Base-by-base conservation (phyloP, 2,113 vertebrate species). In the Chascanopsetta lugubris region DNA sequence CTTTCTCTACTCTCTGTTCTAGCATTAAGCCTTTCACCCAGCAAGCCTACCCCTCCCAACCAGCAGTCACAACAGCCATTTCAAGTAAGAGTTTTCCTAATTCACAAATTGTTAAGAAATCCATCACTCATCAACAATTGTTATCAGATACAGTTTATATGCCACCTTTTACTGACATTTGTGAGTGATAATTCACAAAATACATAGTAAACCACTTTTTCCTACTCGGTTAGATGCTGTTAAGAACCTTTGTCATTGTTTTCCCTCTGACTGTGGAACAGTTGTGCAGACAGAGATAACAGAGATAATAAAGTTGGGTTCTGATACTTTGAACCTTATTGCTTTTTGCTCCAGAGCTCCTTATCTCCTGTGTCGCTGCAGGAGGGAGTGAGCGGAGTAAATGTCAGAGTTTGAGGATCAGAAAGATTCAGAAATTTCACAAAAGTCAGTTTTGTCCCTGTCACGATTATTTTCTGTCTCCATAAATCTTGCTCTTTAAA, bases 1-100 rank as follows among this genome's bases (percentile, higher is more conserved):
- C 10, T 38, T 17, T 71, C 40, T 59, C 27, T 4, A n/a, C 76
- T 68, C 26, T 91, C 25, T 75, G 11, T 75, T 92, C 53, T 84
- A 99, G 97, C 7, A 94, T 99, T 77, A 99, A 99, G 90, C 97
- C 97, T 86, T 99, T 99, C 32, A 94, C 94, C 72, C 96, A 97
- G 82, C 97, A 98, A 90, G 91, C 95, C 59, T 99, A 99, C 75
- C 93, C 96, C 59, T 95, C 97, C 86, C 97, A 98, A 92, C 95
- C 96, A 83, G 88, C 94, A 24, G 96, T 98, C 85, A 94, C 96
- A 65, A 95, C 96, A 82, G 92, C 97, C 78, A 95, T 99, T 92
- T 94, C 97, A 96, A 97, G 97, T 98, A 92, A 93, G 90, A 58
- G 27, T 45, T 75, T 22, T 29, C 45, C 17, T 21, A 0, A 46